Conservation (phyloP, 2,113 vertebrate genomes). For the Ptilonorhynchus violaceus region DNA sequence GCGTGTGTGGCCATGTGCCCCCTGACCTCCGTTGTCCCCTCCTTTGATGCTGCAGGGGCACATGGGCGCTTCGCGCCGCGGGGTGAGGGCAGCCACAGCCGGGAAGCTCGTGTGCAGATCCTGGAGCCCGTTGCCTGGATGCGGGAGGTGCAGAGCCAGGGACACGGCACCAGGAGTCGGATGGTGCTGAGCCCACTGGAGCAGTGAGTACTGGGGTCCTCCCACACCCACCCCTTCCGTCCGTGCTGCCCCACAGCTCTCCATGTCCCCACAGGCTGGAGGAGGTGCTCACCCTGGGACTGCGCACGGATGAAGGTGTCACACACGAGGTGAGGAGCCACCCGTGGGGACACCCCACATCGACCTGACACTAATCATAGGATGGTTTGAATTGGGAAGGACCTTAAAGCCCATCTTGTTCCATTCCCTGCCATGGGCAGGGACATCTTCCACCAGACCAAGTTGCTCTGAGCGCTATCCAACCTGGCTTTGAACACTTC, state of each 20-base stretch:
- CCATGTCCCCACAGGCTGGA: conserved; percentile 75
- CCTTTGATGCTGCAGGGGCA: conserved; percentile 72
- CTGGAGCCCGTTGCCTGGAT: conserved; percentile 88
- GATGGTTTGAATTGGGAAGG: background rate
- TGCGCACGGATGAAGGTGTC: conserved; percentile 83
- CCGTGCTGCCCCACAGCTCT: background rate
- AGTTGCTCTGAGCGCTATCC: background rate
- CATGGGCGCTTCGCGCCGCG: conserved; percentile 82
- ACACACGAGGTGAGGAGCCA: conserved; percentile 77
- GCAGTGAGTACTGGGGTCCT: conserved; percentile 72
- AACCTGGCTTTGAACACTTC: background rate
- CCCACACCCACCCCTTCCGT: rapidly evolving
- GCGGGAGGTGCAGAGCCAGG: conserved; percentile 79
- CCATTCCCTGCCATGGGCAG: background rate
- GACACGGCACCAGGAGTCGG: conserved; percentile 84
- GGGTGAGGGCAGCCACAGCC: conserved; percentile 53
- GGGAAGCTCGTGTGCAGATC: conserved; percentile 91
- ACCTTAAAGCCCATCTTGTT: background rate
- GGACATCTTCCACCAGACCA: background rate
- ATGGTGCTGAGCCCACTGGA: conserved; percentile 69
- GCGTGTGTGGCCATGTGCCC: rapidly evolving
- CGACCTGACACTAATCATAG: rapidly evolving
- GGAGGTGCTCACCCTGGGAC: conserved; percentile 87
- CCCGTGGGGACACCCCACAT: rapidly evolving
- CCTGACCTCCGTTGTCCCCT: rapidly evolving